These are phyloP conservation scores for Atrichornis clamosus DNA, from an alignment of 2,113 vertebrate genomes.

Conservation along the genomic window DNA sequence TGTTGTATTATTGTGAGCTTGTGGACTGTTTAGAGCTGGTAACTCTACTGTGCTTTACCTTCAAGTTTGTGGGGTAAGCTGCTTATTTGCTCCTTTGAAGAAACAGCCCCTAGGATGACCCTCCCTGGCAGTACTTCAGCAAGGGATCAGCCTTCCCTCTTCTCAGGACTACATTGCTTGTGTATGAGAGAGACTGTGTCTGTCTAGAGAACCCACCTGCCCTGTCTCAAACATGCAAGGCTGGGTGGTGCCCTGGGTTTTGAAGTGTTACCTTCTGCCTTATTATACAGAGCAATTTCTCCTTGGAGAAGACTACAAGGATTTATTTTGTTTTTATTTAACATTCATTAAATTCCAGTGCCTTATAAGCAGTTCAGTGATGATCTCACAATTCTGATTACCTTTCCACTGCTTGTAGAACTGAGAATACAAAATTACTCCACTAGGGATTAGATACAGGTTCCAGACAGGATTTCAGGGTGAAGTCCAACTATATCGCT, in stretches of 20 bases:
- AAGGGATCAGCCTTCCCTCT: neutral
- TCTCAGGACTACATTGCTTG: fast-evolving
- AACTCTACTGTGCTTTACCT: neutral
- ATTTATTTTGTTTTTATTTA: neutral
- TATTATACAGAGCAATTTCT: neutral
- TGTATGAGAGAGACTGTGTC: neutral
- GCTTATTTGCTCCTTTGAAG: neutral
- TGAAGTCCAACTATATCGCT: neutral
- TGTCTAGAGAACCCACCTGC: neutral
- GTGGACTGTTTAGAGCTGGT: neutral
- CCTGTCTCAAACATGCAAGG: neutral
- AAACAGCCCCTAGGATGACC: neutral
- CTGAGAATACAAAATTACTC: neutral
- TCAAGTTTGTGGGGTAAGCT: neutral
- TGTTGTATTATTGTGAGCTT: neutral
- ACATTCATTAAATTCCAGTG: neutral
- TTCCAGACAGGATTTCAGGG: neutral
- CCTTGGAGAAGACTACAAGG: neutral
- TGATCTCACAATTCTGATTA: neutral
- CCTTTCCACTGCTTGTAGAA: neutral
- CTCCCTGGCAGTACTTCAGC: neutral
- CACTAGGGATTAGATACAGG: neutral
- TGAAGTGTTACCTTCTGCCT: neutral
- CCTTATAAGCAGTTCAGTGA: neutral
- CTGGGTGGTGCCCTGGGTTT: neutral